phyloP scores from a whole-genome alignment of 2,797 vertebrate species.

The Enteromius treurensis region DNA sequence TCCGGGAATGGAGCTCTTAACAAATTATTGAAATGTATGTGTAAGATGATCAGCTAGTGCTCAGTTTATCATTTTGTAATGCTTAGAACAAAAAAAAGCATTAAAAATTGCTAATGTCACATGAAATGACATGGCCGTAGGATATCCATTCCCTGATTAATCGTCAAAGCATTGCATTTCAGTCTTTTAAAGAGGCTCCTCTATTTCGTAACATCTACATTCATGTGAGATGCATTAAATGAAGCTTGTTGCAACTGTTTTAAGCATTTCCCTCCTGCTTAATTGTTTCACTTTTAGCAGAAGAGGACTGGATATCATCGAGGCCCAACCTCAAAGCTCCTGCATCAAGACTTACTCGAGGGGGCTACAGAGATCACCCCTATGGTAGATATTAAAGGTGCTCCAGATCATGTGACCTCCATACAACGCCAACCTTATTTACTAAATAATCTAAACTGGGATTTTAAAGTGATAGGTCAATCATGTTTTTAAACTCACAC shows the following conservation, averaged over 20 bases:
- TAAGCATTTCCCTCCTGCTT: conserved; percentile 26
- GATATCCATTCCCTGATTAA: conserved; percentile 22
- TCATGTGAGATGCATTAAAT: conserved; percentile 6
- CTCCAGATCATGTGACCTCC: conserved; percentile 84
- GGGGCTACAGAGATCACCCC: conserved; percentile 97
- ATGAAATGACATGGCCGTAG: conserved; percentile 14
- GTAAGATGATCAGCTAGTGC: neutral
- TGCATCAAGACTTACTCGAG: conserved; percentile 88
- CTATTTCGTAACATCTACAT: neutral
- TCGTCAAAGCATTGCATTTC: conserved; percentile 14
- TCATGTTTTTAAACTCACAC: conserved; percentile 71
- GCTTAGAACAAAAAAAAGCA: conserved; percentile 11
- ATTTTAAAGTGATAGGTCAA: conserved; percentile 87
- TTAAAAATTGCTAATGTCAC: conserved; percentile 15
- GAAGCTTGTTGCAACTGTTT: neutral
- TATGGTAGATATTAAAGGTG: conserved; percentile 99
- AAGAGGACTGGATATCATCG: conserved; percentile 92
- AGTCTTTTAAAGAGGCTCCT: neutral
- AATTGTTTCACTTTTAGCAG: conserved; percentile 72
- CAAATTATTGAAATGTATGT: conserved; percentile 12
- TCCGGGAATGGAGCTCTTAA: neutral
- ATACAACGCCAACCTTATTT: conserved; percentile 82
- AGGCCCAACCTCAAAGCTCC: conserved; percentile 93
- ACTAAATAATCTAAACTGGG: conserved; percentile 79
- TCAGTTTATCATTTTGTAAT: conserved; percentile 18